phyloP scores from a whole-genome alignment of 37 sponge, comb jelly and placozoan species.

The Halisarca cf. caerulea region DNA sequence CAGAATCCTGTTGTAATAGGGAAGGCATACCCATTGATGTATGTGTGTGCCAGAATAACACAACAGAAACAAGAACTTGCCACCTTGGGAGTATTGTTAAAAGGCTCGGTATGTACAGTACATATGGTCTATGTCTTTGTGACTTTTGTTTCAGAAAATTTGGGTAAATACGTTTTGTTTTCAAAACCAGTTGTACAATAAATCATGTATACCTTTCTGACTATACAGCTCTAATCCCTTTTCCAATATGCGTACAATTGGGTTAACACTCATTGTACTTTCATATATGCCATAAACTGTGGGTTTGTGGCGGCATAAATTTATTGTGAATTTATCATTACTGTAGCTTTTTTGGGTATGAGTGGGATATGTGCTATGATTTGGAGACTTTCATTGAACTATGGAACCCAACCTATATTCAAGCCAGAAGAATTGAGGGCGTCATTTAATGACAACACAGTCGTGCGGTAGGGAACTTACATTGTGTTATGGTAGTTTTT shows the following conservation, averaged over 20 bases:
- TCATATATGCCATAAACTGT: too few relatives aligned
- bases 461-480: slow-evolving; percentile 58
- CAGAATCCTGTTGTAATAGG: slow-evolving; percentile 3
- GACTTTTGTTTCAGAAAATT: too few relatives aligned
- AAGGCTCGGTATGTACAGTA: not conserved
- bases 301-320: too few relatives aligned
- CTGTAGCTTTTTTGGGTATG: slow-evolving; percentile 24
- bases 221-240: too few relatives aligned
- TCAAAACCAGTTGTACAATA: too few relatives aligned
- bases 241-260: too few relatives aligned
- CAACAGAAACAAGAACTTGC: not conserved
- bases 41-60: not conserved
- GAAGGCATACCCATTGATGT: slow-evolving; percentile 20
- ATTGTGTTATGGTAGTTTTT: not conserved
- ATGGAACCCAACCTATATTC: slow-evolving; percentile 81
- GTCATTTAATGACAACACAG: slow-evolving; percentile 70
- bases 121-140: too few relatives aligned
- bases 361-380: slow-evolving; percentile 40
- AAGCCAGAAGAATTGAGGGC: slow-evolving; percentile 81
- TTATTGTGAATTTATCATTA: too few relatives aligned
- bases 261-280: too few relatives aligned
- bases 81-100: not conserved
- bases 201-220: too few relatives aligned
- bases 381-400: slow-evolving; percentile 82
- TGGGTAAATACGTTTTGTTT: too few relatives aligned